A percentile compares a stretch with the other conserved stretches of the same genome.
phyloP scores from a whole-genome alignment of 2,797 vertebrate genomes.

The Eulemur mongoz region DNA sequence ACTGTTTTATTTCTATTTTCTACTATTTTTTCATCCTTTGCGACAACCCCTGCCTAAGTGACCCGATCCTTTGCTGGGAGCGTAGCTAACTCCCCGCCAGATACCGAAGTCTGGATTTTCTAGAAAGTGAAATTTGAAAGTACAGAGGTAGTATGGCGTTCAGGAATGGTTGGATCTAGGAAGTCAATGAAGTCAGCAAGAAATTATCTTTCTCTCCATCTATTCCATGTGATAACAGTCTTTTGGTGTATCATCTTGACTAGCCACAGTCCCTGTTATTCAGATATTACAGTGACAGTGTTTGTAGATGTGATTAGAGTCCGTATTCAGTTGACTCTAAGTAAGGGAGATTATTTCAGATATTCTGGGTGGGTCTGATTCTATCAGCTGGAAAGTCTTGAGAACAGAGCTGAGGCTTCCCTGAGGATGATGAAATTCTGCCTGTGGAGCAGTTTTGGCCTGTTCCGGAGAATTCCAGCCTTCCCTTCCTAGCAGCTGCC shows the following conservation, averaged over 20 bases:
- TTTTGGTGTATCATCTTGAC: not conserved
- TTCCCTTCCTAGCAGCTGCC: not conserved
- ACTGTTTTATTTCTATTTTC: too few relatives aligned
- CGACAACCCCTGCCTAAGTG: too few relatives aligned
- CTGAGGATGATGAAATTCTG: not conserved
- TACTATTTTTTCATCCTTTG: too few relatives aligned
- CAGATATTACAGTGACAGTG: not conserved
- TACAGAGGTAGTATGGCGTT: accelerated
- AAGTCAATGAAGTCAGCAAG: not conserved
- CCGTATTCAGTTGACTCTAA: not conserved
- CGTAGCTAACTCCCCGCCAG: not conserved
- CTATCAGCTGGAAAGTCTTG: not conserved
- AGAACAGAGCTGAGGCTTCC: not conserved
- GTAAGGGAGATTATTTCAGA: not conserved
- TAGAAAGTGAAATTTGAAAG: not conserved
- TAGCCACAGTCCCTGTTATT: not conserved
- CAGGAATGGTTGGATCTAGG: not conserved
- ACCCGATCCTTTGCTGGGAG: too few relatives aligned
- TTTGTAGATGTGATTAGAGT: not conserved
- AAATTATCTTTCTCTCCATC: not conserved
- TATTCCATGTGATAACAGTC: not conserved
- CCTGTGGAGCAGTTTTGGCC: not conserved
- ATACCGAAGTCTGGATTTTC: not conserved
- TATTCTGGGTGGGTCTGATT: not conserved
- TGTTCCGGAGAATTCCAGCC: not conserved